Conservation (phyloP, 2,888 invertebrate species). For the Dasysyrphus tricinctus region DNA sequence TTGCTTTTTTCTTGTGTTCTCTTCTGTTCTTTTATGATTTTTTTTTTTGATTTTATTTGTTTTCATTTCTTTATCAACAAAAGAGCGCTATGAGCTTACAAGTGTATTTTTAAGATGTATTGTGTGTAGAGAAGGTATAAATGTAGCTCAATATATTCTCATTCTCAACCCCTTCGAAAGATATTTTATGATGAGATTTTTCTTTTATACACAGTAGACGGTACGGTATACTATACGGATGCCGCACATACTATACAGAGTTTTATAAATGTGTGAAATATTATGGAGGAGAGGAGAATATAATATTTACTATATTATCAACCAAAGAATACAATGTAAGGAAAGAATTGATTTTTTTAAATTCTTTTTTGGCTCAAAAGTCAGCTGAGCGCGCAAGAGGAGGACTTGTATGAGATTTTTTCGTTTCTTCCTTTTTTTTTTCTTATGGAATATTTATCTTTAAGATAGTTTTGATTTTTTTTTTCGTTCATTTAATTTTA, state of each 20-base stretch:
- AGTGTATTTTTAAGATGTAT: constrained; percentile 64
- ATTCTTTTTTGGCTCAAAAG: constrained; percentile 21
- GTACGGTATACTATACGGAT: neutral
- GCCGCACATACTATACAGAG: neutral
- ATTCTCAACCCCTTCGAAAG: constrained; percentile 64
- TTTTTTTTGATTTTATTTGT: constrained; percentile 16
- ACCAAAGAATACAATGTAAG: constrained; percentile 19
- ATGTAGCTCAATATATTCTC: neutral
- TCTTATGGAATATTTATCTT: constrained; percentile 9
- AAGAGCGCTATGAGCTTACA: constrained; percentile 25
- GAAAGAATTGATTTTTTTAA: constrained; percentile 18
- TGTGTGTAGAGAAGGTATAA: constrained; percentile 9
- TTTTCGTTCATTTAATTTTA: constrained; percentile 31
- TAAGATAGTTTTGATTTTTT: constrained; percentile 22
- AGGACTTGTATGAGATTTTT: constrained; percentile 26
- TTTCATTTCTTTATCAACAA: constrained; percentile 6
- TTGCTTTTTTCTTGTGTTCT: constrained; percentile 53
- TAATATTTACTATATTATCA: neutral
- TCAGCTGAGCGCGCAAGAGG: constrained; percentile 34
- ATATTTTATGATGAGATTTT: constrained; percentile 20
- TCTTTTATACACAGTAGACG: neutral
- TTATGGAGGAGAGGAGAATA: constrained; percentile 26
- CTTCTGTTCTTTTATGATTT: constrained; percentile 9
- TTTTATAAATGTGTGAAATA: constrained; percentile 32
- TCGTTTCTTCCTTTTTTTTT: constrained; percentile 24